Conservation (phyloP, 2,113 vertebrate genomes). For the Gracilinanus agilis region DNA sequence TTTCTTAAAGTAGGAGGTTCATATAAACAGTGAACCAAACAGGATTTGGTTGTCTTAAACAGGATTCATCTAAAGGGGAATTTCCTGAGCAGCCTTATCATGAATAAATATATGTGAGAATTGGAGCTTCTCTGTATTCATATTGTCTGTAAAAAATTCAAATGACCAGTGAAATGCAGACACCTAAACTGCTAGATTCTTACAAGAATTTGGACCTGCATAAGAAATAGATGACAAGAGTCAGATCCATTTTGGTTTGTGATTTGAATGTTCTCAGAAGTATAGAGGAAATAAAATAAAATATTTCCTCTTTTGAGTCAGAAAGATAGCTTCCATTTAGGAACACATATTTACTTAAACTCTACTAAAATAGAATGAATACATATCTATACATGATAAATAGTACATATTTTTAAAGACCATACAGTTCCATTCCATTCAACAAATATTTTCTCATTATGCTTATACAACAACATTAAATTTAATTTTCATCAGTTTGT, state of each 20-base stretch:
- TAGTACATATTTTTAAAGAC: neutral
- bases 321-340: constrained; percentile 27
- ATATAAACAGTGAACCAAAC: neutral
- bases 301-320: neutral
- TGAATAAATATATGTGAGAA: constrained; percentile 43
- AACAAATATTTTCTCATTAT: neutral
- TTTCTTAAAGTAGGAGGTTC: neutral
- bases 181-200: constrained; percentile 33
- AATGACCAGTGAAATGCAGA: constrained; percentile 36
- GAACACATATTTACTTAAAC: constrained; percentile 41
- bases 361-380: neutral
- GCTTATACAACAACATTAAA: neutral
- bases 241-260: constrained; percentile 16
- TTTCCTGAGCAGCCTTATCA: neutral
- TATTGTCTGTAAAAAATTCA: constrained; percentile 49
- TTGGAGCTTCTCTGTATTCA: constrained; percentile 19
- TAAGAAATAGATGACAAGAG: neutral
- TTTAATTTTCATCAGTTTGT: neutral
- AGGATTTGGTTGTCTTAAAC: neutral
- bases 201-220: constrained; percentile 9
- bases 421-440: neutral
- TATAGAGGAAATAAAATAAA: neutral
- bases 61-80: neutral
- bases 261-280: neutral
- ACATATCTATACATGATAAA: neutral